phyloP scores from a whole-genome alignment of 2,888 invertebrate species.

The Nomada goodeniana region DNA sequence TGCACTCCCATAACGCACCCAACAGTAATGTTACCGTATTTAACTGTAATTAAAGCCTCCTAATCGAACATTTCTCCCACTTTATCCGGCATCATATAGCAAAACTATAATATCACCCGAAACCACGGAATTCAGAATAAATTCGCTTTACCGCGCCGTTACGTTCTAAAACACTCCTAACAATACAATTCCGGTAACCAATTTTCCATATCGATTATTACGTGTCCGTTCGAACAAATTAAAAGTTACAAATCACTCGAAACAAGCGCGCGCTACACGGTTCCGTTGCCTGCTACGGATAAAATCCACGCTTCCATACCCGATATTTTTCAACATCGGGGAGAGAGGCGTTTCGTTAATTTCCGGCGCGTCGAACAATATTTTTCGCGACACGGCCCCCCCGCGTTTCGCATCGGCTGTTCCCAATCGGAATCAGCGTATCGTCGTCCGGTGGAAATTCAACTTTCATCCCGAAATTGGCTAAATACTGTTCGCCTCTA shows the following conservation, averaged over 20 bases:
- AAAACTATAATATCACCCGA: too few species aligned
- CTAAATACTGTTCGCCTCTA: constrained; percentile 52
- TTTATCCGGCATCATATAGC: too few species aligned
- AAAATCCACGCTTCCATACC: neutral
- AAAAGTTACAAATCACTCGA: constrained; percentile 17
- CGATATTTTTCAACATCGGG: neutral
- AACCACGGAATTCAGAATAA: too few species aligned
- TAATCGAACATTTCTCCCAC: too few species aligned
- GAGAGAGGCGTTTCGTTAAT: constrained; percentile 37
- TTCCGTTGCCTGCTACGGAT: neutral
- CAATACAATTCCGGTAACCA: neutral
- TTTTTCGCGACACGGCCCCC: constrained; percentile 24
- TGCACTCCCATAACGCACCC: too few species aligned
- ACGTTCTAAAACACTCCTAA: too few species aligned
- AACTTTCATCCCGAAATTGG: constrained; percentile 67
- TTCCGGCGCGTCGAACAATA: constrained; percentile 39
- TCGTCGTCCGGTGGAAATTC: constrained; percentile 43
- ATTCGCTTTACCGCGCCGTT: too few species aligned
- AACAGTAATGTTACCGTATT: too few species aligned
- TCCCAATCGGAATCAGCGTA: constrained; percentile 41
- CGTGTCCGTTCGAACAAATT: neutral
- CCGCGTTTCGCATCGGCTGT: constrained; percentile 40
- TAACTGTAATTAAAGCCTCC: too few species aligned
- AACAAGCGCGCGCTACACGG: neutral
- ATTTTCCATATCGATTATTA: neutral